Evolutionary conservation across 2,113 vertebrate species (phyloP), one percentile per base, ranked within the genome.

Genomic region (Eira barbara): DNA sequence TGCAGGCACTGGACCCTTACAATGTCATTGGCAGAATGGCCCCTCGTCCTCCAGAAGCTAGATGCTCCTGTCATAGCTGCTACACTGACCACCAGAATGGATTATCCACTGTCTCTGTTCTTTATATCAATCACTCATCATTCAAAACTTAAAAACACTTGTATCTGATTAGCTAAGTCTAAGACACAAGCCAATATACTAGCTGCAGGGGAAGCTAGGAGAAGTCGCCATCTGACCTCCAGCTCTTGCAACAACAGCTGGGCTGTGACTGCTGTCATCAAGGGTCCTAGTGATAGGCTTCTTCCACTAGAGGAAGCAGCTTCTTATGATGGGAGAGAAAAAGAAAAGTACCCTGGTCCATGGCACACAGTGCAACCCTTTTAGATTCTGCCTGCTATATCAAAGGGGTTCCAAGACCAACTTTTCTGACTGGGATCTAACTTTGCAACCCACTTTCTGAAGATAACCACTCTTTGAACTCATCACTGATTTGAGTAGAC

Each of bases 11-110:
- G 76, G 49, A 31, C 85, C 7, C 65, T 89, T 74, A 29, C 7
- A 3, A 25, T 23, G 27, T 3, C 14, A 2, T 18, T 36, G 34
- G 15, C 21, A 18, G 3, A 3, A 4, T n/a, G 69, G n/a, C 55
- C 29, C 3, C 36, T 14, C 27, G 29, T 31, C 27, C 7, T n/a
- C 29, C 25, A 21, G 17, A 45, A 36, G 90, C 52, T 18, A 34
- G 11, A 18, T 13, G n/a, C 4, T 8, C 34, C n/a, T 31, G 5
- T 73, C 57, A n/a, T 25, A 39, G 65, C 21, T 82, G 36, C 13
- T 45, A 31, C 55, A 13, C 39, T 27, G 55, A 20, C 31, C 31
- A 17, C n/a, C 17, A 14, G 67, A 23, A 65, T 20, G 18, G 23
- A 45, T 55, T 63, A 29, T 63, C 74, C 65, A 20, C 61, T 34